Evolutionary conservation across 2,113 vertebrate species (phyloP), one percentile per base, ranked within the genome.

Genomic region (Microcebus lehilahytsara): DNA sequence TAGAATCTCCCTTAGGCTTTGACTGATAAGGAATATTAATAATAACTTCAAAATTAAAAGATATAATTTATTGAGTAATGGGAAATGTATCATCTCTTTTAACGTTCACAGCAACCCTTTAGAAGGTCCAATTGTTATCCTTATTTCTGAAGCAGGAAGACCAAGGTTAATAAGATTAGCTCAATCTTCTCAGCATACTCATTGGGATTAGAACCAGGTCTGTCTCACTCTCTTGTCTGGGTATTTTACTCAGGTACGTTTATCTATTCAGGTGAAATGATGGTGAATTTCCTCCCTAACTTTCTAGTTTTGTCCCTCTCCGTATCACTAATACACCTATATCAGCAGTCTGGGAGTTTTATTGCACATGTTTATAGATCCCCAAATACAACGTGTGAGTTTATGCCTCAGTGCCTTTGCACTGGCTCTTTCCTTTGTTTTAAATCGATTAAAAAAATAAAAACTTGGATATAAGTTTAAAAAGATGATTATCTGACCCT

Each of bases 31-130:
- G 34, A 81, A 62, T 17, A 58, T n/a, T 23, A 75, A 72, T 32
- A 66, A 56, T 81, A 49, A 89, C 58, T 93, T 94, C 56, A 34
- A n/a, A 79, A 81, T 83, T 67, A 60, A 95, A 86, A 86, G 9
- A 27, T 91, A 72, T 81, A 46, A 79, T 40, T 74, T 72, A 75
- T 1, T 64, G 51, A 96, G 40, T 88, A 17, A 5, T 85, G 46
- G 37, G 20, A 77, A 79, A 93, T 20, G 6, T 17, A 84, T 62
- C 2, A 1, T 53, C 32, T 88, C 51, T 85, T 89, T 93, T 37
- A 91, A 58, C n/a, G 25, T 34, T 77, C 53, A 69, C 8, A 42
- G 17, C 19, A 72, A 30, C 9, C 17, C 14, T 64, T 51, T 66
- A 22, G 10, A 17, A 75, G 20, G 34, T 37, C 22, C 67, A 79